phyloP scores from a whole-genome alignment of 2,888 invertebrate species.

The Mechanitis mazaeus region DNA sequence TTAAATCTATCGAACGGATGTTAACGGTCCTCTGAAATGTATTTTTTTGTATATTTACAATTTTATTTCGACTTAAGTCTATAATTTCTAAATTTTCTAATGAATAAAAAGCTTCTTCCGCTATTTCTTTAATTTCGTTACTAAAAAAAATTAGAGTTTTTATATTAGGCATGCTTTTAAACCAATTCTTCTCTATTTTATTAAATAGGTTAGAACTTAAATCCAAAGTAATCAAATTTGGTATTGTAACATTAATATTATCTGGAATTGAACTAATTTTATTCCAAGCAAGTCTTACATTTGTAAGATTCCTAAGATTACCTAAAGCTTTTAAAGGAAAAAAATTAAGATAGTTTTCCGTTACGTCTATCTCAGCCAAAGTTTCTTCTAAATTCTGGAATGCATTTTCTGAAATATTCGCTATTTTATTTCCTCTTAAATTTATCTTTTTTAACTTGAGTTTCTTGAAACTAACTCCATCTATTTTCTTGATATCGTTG shows the following conservation, averaged over 20 bases:
- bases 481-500: slow-evolving; percentile 88
- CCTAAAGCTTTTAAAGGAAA: slow-evolving; percentile 89
- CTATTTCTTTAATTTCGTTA: slow-evolving; percentile 87
- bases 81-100: slow-evolving; percentile 86
- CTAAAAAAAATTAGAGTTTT: slow-evolving; percentile 89
- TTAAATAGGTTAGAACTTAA: slow-evolving; percentile 91
- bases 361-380: slow-evolving; percentile 88
- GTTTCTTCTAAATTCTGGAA: slow-evolving; percentile 86
- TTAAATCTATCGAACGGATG: slow-evolving; percentile 88
- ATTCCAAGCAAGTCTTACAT: slow-evolving; percentile 87
- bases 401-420: slow-evolving; percentile 88
- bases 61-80: slow-evolving; percentile 92
- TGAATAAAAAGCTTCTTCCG: slow-evolving; percentile 85
- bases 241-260: slow-evolving; percentile 82
- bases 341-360: slow-evolving; percentile 88
- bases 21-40: slow-evolving; percentile 87
- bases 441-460: slow-evolving; percentile 87
- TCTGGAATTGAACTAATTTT: slow-evolving; percentile 86
- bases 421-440: slow-evolving; percentile 89
- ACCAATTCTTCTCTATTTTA: slow-evolving; percentile 84
- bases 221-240: slow-evolving; percentile 85
- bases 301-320: slow-evolving; percentile 82
- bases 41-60: slow-evolving; percentile 83
- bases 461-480: slow-evolving; percentile 90
- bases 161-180: slow-evolving; percentile 86